A percentile compares a stretch with the other conserved stretches of the same genome.
Evolutionary conservation across 2,113 vertebrate species (phyloP).

Genomic region (Empidonax traillii): DNA sequence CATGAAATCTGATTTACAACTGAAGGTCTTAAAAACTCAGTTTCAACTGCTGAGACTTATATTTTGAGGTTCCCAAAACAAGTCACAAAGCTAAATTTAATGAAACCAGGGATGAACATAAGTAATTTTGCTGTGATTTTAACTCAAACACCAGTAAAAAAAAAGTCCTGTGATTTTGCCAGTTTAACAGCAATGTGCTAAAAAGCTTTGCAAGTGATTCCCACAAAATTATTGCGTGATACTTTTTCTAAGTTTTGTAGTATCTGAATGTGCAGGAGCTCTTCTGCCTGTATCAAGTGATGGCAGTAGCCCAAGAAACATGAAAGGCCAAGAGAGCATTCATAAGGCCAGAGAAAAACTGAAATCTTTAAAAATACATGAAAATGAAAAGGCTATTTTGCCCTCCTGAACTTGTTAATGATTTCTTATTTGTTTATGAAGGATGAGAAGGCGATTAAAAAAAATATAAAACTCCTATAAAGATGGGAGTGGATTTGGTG

Average conservation of each 20-base stretch:
- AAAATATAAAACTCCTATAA: background rate
- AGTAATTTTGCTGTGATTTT: background rate
- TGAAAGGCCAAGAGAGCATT: background rate
- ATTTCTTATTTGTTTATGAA: background rate
- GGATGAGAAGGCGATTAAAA: background rate
- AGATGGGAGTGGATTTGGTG: background rate
- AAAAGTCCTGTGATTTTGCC: background rate
- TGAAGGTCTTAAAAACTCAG: background rate
- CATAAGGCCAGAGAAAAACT: background rate
- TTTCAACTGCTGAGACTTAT: background rate
- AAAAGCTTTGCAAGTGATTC: background rate
- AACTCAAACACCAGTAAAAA: background rate
- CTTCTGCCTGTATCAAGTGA: background rate
- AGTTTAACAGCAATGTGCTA: background rate
- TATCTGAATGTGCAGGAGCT: background rate
- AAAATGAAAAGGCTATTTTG: background rate
- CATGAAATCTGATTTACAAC: background rate
- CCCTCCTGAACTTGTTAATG: background rate
- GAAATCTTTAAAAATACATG: background rate
- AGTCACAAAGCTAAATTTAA: background rate
- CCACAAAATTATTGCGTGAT: background rate
- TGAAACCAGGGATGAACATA: background rate
- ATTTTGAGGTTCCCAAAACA: background rate
- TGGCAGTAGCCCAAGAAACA: background rate
- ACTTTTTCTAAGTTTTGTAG: background rate